Evolutionary conservation across 1,140 invertebrate genomes (phyloP).

Genomic region (Bradysia coprophila): DNA sequence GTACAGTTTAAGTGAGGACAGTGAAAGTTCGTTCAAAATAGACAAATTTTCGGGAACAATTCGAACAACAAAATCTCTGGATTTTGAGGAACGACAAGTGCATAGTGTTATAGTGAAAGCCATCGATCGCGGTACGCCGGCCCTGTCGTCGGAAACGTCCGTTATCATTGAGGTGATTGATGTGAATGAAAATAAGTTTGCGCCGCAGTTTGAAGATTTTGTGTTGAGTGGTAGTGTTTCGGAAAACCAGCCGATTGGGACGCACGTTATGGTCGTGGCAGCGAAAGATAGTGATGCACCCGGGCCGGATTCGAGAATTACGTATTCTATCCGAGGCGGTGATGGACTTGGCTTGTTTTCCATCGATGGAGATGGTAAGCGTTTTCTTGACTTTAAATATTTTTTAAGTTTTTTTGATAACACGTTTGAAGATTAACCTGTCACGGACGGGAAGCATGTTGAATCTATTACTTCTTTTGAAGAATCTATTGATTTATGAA

Average conservation of each 20-base stretch:
- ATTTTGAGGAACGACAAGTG: constrained; percentile 75
- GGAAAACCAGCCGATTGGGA: constrained; percentile 58
- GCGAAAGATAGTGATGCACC: constrained; percentile 63
- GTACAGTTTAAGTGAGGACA: constrained; percentile 52
- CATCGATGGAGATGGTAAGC: constrained; percentile 79
- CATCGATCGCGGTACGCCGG: constrained; percentile 55
- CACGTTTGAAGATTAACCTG: too few relatives aligned
- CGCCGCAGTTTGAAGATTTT: constrained; percentile 71
- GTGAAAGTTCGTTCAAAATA: constrained; percentile 39
- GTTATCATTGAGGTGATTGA: constrained; percentile 77
- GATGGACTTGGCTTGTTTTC: constrained; percentile 80
- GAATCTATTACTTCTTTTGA: too few relatives aligned
- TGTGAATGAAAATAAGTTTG: constrained; percentile 77
- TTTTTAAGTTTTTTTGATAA: too few relatives aligned
- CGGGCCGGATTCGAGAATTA: constrained; percentile 56
- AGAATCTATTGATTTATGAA: too few relatives aligned
- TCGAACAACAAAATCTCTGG: constrained; percentile 49
- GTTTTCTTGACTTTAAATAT: too few relatives aligned
- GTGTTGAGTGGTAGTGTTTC: constrained; percentile 46
- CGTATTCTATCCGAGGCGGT: constrained; percentile 75
- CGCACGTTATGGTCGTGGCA: constrained; percentile 51
- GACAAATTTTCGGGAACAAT: constrained; percentile 70
- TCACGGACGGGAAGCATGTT: too few relatives aligned
- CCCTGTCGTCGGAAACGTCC: constrained; percentile 51
- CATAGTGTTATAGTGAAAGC: constrained; percentile 74